Base-by-base conservation (phyloP, 2,113 vertebrate genomes). In the Actinemys pallida region DNA sequence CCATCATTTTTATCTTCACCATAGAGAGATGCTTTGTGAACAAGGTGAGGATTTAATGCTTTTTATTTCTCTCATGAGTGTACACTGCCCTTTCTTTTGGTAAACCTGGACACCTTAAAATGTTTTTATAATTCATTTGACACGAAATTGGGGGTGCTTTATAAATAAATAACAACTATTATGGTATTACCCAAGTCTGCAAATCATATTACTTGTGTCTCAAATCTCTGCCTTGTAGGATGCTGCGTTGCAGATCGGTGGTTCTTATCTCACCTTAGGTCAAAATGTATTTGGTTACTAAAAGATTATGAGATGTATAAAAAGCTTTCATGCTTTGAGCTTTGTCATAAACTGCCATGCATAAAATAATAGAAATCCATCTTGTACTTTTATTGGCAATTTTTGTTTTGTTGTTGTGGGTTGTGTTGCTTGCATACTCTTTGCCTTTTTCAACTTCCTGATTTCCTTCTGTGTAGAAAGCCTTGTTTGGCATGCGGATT, bases 41-140 rank as follows among this genome's bases (percentile, higher is more conserved):
- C 97, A 97, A 98, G 98, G 98, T 98, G 97, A 98, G 98, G 87
- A 56, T 90, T 25, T 22, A 6, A 45, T 5, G 49, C 35, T 62
- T 85, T 94, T 76, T 79, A 5, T 90, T 95, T 97, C 72, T 92
- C 10, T 57, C 7, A 11, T 45, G 89, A 72, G 75, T 22, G 53
- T 4, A 6, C 1, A 0, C 31, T 95, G 88, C 69, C 83, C 39
- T 54, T 35, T 27, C 83, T 81, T 89, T 65, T 49, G 19, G 10
- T 86, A 35, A n/a, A 49, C 3, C 2, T 27, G 57, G 49, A 35
- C 25, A 9, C 65, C n/a, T 89, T 81, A 10, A 0, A 0, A 24
- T 84, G 35, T n/a, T 45, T 54, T 79, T 57, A 5, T 0, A 1
- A 10, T 82, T 87, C 82, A 54, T 79, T 85, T 0, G 87, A 31